Evolutionary conservation across 2,797 vertebrate species (phyloP), one percentile per base, ranked within the genome.

Genomic region (Thamnophis elegans): DNA sequence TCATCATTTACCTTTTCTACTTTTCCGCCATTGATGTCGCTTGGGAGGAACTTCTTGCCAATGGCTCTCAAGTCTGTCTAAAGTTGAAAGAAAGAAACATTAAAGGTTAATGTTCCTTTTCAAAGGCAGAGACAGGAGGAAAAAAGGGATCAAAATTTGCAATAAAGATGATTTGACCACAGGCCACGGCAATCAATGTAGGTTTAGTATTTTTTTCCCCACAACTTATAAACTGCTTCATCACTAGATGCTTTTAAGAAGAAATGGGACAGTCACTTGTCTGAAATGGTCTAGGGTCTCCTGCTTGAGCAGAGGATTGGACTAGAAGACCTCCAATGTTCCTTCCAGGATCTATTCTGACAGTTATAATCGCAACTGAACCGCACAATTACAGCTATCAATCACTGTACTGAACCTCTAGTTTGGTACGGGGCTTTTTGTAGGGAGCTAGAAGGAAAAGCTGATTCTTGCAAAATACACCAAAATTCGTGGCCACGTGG

Each of bases 51-150:
- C 94, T 98, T 99, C 96, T 98, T 99, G 93, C 99, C 99, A 96
- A 99, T 98, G 68, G 98, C 98, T 98, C 99, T 98, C 96, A 99
- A 98, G 97, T 99, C 99, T 98, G 97, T 99, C 99, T 99, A 98
- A 95, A 97, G 97, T 98, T 88, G 95, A 97, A 91, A 97, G 95
- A 90, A 93, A 87, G 95, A 90, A 93, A 87, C 93, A 85, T 93
- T 95, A 96, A 97, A 96, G 51, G 90, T 94, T 93, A 95, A 87
- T 91, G 89, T 26, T 89, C 53, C 26, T 90, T 28, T 87, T 68
- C 73, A 16, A 89, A 89, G 20, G 86, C 9, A 73, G 4, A 47
- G 18, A 16, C 8, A 51, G 47, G 8, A 28, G 16, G 20, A 13
- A 5, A 0, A 16, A 42, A 55, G 0, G 20, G 25, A 22, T 13